Conservation (phyloP, 2,797 vertebrate genomes). For the Chloroceryle amazona region DNA sequence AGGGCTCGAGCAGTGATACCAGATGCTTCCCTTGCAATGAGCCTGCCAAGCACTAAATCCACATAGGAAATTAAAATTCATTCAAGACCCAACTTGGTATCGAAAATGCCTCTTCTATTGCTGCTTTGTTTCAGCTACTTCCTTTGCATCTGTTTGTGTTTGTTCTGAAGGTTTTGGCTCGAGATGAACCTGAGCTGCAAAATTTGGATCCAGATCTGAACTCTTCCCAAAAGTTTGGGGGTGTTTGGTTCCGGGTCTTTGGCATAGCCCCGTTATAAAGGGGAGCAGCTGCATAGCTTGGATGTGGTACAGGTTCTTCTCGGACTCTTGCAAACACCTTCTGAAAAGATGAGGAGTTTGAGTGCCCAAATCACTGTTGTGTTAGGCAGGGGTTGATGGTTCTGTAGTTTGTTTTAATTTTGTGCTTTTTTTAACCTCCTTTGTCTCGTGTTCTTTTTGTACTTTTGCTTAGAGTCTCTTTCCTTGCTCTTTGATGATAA, state of each 20-base stretch:
- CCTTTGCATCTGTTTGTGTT: conserved; percentile 67
- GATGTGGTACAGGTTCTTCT: conserved; percentile 32
- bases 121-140: conserved; percentile 59
- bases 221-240: neutral
- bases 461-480: neutral
- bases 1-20: neutral
- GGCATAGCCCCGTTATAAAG: neutral
- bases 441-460: neutral
- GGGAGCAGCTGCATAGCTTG: conserved; percentile 62
- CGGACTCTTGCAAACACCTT: neutral
- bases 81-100: neutral
- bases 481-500: neutral
- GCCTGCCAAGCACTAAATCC: conserved; percentile 46
- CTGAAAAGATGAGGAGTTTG: neutral
- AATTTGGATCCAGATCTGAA: conserved; percentile 48
- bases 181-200: neutral
- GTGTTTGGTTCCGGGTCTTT: conserved; percentile 37
- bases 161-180: conserved; percentile 6
- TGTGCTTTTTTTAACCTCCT: neutral
- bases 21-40: conserved; percentile 39
- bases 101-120: conserved; percentile 6
- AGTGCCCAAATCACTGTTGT: neutral
- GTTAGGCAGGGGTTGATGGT: neutral
- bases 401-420: neutral
- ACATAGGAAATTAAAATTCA: conserved; percentile 43